A percentile compares a stretch with the other conserved stretches of the same genome.
phyloP scores from a whole-genome alignment of 2,113 vertebrate genomes.

The Anhinga anhinga region DNA sequence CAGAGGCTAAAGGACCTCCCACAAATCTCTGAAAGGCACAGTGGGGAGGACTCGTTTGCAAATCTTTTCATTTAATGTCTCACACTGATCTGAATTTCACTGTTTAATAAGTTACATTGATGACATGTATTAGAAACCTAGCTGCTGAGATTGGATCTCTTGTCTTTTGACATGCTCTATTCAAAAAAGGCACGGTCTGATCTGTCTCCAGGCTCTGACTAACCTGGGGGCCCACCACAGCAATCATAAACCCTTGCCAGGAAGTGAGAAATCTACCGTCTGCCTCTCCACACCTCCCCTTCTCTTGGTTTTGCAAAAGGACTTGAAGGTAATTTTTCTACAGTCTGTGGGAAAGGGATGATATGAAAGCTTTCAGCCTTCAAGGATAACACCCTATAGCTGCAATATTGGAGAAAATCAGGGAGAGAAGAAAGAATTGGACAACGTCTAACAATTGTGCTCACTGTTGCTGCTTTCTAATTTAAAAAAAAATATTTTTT shows the following conservation, averaged over 20 bases:
- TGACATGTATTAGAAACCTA: not conserved
- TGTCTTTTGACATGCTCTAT: not conserved
- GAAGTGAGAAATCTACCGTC: not conserved
- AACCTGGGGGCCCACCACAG: not conserved
- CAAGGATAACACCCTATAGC: not conserved
- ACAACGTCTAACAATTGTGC: accelerated
- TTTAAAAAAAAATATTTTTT: not conserved
- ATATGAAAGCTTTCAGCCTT: not conserved
- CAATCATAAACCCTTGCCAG: not conserved
- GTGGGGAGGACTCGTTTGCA: not conserved
- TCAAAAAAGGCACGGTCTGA: not conserved
- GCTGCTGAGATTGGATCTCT: not conserved
- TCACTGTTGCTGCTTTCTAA: not conserved
- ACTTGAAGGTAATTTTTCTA: not conserved
- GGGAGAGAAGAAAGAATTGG: not conserved
- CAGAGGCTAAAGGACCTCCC: slow-evolving; percentile 10
- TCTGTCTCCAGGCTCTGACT: not conserved
- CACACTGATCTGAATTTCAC: not conserved
- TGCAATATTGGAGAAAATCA: not conserved
- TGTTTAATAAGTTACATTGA: slow-evolving; percentile 4
- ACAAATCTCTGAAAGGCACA: slow-evolving; percentile 5
- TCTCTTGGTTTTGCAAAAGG: not conserved
- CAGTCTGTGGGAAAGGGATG: not conserved
- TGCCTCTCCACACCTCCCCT: not conserved
- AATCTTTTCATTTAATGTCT: not conserved